These are phyloP conservation scores for Caenorhabditis sp. DNA, from an alignment of 2,888 invertebrate species.

Conservation along the genomic window DNA sequence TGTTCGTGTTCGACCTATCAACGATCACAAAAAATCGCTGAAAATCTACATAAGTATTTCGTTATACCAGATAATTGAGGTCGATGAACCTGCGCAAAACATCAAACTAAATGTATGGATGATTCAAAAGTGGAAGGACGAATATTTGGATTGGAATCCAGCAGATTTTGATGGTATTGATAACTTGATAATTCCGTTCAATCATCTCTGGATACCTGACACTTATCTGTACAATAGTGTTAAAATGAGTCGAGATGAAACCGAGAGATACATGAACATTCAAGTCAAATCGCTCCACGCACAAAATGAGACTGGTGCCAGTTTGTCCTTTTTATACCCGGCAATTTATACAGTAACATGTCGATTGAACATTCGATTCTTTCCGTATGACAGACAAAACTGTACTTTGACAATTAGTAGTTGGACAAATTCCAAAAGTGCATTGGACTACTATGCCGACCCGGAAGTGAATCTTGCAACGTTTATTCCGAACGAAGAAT, in stretches of 20 bases:
- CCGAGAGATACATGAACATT: conserved; percentile 70
- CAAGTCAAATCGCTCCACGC: conserved; percentile 51
- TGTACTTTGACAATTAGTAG: conserved; percentile 68
- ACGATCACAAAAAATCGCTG: conserved; percentile 60
- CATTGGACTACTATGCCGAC: conserved; percentile 68
- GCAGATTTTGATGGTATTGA: conserved; percentile 60
- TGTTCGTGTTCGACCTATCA: conserved; percentile 63
- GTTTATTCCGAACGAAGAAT: conserved; percentile 69
- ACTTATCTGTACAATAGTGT: conserved; percentile 69
- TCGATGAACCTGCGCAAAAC: conserved; percentile 73
- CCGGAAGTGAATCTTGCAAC: conserved; percentile 50
- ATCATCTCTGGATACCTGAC: conserved; percentile 67
- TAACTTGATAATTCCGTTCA: conserved; percentile 64
- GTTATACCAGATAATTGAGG: conserved; percentile 65
- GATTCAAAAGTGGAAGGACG: conserved; percentile 71
- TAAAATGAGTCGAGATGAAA: conserved; percentile 68
- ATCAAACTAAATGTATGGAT: conserved; percentile 74
- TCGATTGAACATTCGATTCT: conserved; percentile 64
- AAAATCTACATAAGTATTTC: conserved; percentile 65
- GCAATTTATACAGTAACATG: conserved; percentile 69
- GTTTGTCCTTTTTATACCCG: conserved; percentile 66
- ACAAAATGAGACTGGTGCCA: conserved; percentile 61
- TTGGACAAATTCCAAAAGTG: conserved; percentile 68
- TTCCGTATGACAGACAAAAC: conserved; percentile 69
- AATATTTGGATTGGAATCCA: conserved; percentile 64